phyloP scores from a whole-genome alignment of 2,113 vertebrate genomes.

The Castor canadensis region DNA sequence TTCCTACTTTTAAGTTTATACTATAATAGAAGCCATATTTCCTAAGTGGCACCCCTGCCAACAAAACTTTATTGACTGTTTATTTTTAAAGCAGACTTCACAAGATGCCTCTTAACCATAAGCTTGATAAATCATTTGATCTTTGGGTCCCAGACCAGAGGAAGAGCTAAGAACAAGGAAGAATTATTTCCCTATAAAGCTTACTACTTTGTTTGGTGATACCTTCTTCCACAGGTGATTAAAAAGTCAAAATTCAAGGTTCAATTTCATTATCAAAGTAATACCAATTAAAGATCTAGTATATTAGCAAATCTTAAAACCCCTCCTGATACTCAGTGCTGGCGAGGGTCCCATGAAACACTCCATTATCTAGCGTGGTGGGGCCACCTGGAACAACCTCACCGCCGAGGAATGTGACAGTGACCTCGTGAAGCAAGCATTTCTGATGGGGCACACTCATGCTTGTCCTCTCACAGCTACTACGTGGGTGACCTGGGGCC shows the following conservation, averaged over 20 bases:
- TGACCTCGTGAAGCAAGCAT: neutral
- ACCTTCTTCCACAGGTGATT: neutral
- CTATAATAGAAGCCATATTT: neutral
- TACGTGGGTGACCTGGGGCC: neutral
- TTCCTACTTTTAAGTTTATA: constrained; percentile 4
- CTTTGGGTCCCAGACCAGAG: neutral
- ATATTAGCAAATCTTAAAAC: neutral
- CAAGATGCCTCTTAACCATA: neutral
- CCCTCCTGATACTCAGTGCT: neutral
- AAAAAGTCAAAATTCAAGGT: constrained; percentile 6
- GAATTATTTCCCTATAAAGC: neutral
- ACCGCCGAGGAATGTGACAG: neutral
- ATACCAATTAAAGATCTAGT: neutral
- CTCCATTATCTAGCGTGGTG: neutral
- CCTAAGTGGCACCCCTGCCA: neutral
- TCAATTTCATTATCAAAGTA: constrained; percentile 11
- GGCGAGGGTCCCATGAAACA: neutral
- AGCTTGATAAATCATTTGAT: neutral
- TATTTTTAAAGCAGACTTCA: neutral
- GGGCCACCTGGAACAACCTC: neutral
- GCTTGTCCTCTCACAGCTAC: too few relatives aligned
- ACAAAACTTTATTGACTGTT: neutral
- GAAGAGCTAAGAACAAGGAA: constrained; percentile 3
- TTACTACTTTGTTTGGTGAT: neutral
- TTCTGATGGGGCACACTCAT: neutral